Evolutionary conservation across 2,797 vertebrate species (phyloP), one percentile per base, ranked within the genome.

Genomic region (Rousettus madagascariensis): DNA sequence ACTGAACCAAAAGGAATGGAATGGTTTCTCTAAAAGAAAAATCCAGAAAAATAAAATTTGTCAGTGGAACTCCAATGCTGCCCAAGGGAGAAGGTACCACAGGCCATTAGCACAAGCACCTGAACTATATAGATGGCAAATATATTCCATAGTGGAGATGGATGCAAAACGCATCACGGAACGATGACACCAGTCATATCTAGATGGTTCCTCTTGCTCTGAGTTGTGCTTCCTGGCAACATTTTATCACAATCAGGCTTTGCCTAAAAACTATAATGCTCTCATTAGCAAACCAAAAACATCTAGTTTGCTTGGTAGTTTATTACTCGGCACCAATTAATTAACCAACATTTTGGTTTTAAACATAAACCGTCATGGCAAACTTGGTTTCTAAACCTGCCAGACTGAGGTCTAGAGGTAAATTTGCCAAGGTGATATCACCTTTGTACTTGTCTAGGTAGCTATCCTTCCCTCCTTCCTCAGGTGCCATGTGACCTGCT

Each of bases 271-370:
- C 53, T 86, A n/a, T 36, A 46, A 59, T n/a, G 20, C 36, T 90
- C 69, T 97, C 83, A 63, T 91, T 83, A 91, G 79, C 36, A 75
- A 85, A 69, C 36, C 28, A 51, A 46, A 38, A 91, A 68, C 84
- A 96, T 71, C 84, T 94, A 69, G 79, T 9, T 61, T 82, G n/a
- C 79, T 79, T 86, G 61, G 30, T 84, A 43, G n/a, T 86, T 61
- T 80, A 91, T 92, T 68, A 57, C 53, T 91, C 95, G 80, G 22
- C 33, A 84, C 68, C 87, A 80, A 75, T 77, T 94, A 93, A 79
- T 93, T 51, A 79, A 72, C 75, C 49, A 80, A 38, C 83, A 38
- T 61, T 63, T 72, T 89, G 46, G 17, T 65, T 94, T 80, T 88
- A 77, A 86, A 61, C 46, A 78, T 41, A 91, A 96, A 51, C 28